Conservation (phyloP, 2,797 vertebrate species). For the Silurus aristotelis region DNA sequence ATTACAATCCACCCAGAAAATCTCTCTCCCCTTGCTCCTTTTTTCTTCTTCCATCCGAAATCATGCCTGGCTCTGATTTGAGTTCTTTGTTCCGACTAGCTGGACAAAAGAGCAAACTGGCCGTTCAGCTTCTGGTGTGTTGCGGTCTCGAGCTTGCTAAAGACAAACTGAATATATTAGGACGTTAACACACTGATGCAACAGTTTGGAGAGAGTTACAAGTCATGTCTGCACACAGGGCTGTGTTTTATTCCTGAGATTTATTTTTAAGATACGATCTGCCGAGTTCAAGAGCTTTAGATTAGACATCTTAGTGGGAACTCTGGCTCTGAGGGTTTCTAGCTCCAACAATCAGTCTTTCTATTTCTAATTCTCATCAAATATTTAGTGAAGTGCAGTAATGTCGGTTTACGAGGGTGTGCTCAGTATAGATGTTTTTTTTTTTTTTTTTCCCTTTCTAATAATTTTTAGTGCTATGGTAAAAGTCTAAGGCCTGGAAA, state of each 20-base stretch:
- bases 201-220: conserved; percentile 45
- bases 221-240: conserved; percentile 7
- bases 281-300: conserved; percentile 29
- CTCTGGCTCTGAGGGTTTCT: conserved; percentile 32
- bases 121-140: conserved; percentile 1
- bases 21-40: not conserved
- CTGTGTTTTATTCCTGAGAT: conserved; percentile 37
- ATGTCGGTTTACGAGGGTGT: conserved; percentile 40
- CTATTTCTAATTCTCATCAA: conserved; percentile 52
- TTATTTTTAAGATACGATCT: conserved; percentile 27
- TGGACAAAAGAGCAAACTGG: conserved; percentile 29
- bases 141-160: conserved; percentile 25
- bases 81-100: conserved; percentile 27
- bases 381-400: conserved; percentile 45
- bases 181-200: conserved; percentile 46
- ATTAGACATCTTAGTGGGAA: not conserved
- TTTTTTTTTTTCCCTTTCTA: not conserved
- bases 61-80: conserved; percentile 15
- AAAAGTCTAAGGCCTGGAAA: conserved; percentile 32
- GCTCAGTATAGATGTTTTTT: conserved; percentile 32
- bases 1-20: conserved; percentile 39
- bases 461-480: conserved; percentile 29
- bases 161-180: conserved; percentile 41
- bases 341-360: conserved; percentile 44
- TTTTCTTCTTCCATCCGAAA: not conserved